Evolutionary conservation across 1,140 invertebrate genomes (phyloP).

Genomic region (Temnothorax curvispinosus): DNA sequence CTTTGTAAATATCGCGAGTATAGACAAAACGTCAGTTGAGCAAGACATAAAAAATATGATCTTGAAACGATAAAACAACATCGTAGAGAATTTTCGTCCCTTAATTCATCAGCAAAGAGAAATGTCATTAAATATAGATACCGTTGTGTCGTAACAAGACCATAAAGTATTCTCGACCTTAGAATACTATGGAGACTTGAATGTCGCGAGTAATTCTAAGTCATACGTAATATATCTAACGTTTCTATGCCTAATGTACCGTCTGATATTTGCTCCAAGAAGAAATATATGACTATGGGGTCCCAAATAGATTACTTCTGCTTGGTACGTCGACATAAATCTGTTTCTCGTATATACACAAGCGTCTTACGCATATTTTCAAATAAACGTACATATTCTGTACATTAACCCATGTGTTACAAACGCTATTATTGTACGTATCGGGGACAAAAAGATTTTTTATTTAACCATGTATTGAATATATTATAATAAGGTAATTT

Average conservation of each 20-base stretch:
- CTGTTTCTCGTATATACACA: background rate
- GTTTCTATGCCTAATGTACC: constrained; percentile 3
- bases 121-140: constrained; percentile 47
- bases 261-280: constrained; percentile 1
- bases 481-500: background rate
- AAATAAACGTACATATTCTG: background rate
- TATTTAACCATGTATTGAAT: background rate
- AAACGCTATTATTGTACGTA: background rate
- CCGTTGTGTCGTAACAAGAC: background rate
- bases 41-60: background rate
- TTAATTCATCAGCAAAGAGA: constrained; percentile 14
- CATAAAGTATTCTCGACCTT: constrained; percentile 16
- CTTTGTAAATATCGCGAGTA: background rate
- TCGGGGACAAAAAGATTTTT: background rate
- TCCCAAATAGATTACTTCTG: background rate
- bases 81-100: background rate
- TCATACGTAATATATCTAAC: constrained; percentile 51
- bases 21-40: background rate
- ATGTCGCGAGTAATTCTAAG: constrained; percentile 43
- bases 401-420: background rate
- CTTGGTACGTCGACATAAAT: background rate
- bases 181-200: background rate
- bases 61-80: background rate
- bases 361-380: background rate
- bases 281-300: constrained; percentile 23